Conservation (phyloP, 2,113 vertebrate species). For the Melanotaenia duboulayi region DNA sequence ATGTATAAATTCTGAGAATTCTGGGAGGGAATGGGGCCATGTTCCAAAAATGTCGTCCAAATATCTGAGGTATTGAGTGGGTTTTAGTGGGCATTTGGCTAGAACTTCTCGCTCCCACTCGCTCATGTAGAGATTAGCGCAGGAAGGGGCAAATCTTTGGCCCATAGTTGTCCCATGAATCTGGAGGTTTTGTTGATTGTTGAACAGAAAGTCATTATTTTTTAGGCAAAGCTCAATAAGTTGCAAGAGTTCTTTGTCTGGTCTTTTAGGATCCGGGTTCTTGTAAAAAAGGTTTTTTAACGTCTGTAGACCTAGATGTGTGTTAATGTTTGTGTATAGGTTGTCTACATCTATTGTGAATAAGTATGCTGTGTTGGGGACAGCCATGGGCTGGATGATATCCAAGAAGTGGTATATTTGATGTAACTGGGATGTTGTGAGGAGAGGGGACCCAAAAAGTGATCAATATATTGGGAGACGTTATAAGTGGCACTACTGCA, state of each 20-base stretch:
- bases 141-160: background rate
- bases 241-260: background rate
- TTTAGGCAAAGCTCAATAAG: no score
- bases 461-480: no score
- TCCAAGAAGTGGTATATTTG: no score
- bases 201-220: no score
- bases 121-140: background rate
- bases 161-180: background rate
- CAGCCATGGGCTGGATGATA: no score
- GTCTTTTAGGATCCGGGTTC: background rate
- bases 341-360: background rate
- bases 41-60: background rate
- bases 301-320: background rate
- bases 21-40: rapidly evolving
- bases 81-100: background rate
- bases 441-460: no score
- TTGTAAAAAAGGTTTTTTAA: rapidly evolving
- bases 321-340: background rate
- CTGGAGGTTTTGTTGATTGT: background rate
- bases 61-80: background rate
- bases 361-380: background rate
- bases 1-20: background rate
- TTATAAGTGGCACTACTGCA: no score
- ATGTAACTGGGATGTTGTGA: no score
- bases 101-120: background rate